Evolutionary conservation across 2,888 invertebrate genomes (phyloP), one percentile per base, ranked within the genome.

Genomic region (Papilio gigon): DNA sequence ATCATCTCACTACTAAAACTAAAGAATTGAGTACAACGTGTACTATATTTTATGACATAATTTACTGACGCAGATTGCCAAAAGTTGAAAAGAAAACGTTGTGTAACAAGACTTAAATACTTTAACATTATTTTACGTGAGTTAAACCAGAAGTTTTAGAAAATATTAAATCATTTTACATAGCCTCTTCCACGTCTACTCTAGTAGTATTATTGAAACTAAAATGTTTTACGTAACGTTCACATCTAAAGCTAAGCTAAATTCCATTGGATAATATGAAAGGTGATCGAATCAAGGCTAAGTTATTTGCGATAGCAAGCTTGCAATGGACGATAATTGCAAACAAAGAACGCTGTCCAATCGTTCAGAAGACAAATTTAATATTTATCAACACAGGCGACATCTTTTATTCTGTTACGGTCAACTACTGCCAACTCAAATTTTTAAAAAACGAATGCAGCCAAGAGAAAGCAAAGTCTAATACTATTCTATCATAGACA

Each of bases 91-190:
- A 56, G 30, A 64, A 53, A 64, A 50, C 17, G 50, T 64, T 53
- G 25, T 25, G 56, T 30, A 47, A 56, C 27, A 64, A 64, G 14
- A 27, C 30, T 65, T 56, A 25, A 65, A 53, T 17, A n/a, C 40
- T 65, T 27, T 17, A 40, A 65, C 17, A 25, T n/a, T n/a, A 56
- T 64, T 50, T 50, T n/a, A 40, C 40, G 27, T 35, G 65, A 65
- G 40, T 17, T 65, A 65, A 65, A 65, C 56, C 65, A 65, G 65
- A 56, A 56, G 40, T 65, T 17, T 25, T 37, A 17, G n/a, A 30
- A 27, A 47, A 40, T 65, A 56, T 65, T 56, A 65, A 56, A 65
- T 63, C 53, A 53, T 53, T 27, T 64, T 53, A 53, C 53, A 63
- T 33, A 22, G 35, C 63, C 12, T 27, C 60, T n/a, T 60, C 14